Evolutionary conservation across 2,888 invertebrate species (phyloP).

Genomic region (Noctua comes): DNA sequence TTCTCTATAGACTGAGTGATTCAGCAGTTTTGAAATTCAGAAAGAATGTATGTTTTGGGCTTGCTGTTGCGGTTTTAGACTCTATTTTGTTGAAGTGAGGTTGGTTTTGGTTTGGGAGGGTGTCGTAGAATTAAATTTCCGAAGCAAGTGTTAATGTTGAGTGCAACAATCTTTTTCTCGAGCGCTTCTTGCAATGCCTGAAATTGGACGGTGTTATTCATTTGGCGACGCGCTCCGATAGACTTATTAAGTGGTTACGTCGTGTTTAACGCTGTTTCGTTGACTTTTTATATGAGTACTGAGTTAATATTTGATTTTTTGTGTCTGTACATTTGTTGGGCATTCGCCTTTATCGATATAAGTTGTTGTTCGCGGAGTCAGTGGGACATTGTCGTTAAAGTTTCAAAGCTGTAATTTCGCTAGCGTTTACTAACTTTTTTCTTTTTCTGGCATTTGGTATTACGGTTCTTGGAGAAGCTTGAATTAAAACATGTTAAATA

Average conservation of each 20-base stretch:
- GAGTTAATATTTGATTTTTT: constrained; percentile 59
- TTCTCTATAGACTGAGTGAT: constrained; percentile 82
- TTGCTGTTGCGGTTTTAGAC: constrained; percentile 55
- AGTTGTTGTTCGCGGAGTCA: constrained; percentile 18
- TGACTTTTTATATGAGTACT: constrained; percentile 63
- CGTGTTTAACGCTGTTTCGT: constrained; percentile 70
- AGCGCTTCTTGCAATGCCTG: constrained; percentile 74
- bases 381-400: not conserved
- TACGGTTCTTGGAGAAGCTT: not conserved
- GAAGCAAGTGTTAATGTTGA: constrained; percentile 83
- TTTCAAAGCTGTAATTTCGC: not conserved
- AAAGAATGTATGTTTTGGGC: constrained; percentile 74
- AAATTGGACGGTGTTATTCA: constrained; percentile 81
- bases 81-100: constrained; percentile 32
- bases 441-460: not conserved
- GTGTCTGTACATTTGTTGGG: constrained; percentile 38
- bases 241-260: constrained; percentile 78
- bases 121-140: constrained; percentile 80
- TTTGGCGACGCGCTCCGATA: constrained; percentile 74
- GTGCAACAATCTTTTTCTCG: constrained; percentile 84
- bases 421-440: not conserved
- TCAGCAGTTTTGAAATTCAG: constrained; percentile 78
- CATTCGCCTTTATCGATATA: constrained; percentile 31
- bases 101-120: constrained; percentile 53
- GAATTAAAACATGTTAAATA: not conserved